Conservation (phyloP, 2,888 invertebrate genomes). For the Slavum lentiscoides region DNA sequence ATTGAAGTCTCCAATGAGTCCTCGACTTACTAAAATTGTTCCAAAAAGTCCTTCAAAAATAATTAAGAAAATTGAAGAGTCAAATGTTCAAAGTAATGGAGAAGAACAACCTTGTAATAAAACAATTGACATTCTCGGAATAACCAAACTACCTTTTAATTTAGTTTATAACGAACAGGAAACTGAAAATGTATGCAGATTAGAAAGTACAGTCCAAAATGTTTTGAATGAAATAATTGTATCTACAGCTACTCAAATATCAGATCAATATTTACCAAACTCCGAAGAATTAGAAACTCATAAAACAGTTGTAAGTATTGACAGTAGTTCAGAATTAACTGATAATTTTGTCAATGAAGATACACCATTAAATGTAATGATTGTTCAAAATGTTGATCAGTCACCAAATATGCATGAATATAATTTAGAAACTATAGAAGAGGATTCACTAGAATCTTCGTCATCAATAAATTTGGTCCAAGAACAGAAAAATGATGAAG, state of each 20-base stretch:
- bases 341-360: neutral
- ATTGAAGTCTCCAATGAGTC: conserved; percentile 39
- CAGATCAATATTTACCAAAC: neutral
- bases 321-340: neutral
- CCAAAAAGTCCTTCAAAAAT: conserved; percentile 15
- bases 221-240: conserved; percentile 3
- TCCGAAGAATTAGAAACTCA: neutral
- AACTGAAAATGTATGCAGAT: neutral
- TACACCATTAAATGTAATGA: neutral
- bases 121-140: conserved; percentile 39
- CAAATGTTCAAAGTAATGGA: conserved; percentile 29
- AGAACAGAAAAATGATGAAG: conserved; percentile 18
- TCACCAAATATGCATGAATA: neutral
- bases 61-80: conserved; percentile 12
- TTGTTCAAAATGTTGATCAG: neutral
- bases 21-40: conserved; percentile 3
- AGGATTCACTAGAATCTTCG: neutral
- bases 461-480: neutral
- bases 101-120: conserved; percentile 30
- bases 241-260: neutral
- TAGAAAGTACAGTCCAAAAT: conserved; percentile 15
- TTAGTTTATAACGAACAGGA: neutral
- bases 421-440: conserved; percentile 23
- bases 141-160: conserved; percentile 23
- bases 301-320: neutral